Conservation (phyloP, 1,140 invertebrate species). For the Apis florea region DNA sequence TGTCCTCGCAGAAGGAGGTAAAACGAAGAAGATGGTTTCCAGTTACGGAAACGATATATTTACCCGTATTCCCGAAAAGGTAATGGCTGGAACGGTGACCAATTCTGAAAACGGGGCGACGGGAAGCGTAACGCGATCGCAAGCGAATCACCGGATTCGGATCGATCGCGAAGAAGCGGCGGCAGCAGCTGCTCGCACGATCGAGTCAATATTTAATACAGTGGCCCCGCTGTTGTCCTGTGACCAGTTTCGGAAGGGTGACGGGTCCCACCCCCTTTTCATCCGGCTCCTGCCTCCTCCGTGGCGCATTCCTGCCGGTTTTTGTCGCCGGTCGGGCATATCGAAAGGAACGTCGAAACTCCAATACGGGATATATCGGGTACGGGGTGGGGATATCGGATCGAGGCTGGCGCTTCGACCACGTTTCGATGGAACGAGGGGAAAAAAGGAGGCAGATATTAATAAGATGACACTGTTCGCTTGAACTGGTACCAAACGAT, state of each 20-base stretch:
- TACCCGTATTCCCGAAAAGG: conserved; percentile 11
- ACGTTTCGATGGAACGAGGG: conserved; percentile 17
- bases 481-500: conserved; percentile 39
- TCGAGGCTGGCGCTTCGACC: conserved; percentile 45
- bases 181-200: conserved; percentile 72
- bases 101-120: conserved; percentile 5
- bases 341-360: conserved; percentile 61
- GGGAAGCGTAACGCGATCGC: conserved; percentile 7
- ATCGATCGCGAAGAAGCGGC: conserved; percentile 66
- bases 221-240: conserved; percentile 64
- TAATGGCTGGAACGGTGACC: not conserved
- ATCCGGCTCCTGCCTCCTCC: conserved; percentile 39
- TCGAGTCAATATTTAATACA: conserved; percentile 76
- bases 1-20: no score
- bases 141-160: not conserved
- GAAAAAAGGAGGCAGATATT: conserved; percentile 63
- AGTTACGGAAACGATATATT: no score
- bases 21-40: no score
- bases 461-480: conserved; percentile 67
- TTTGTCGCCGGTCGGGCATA: conserved; percentile 68
- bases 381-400: conserved; percentile 8
- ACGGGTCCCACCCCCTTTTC: conserved; percentile 69
- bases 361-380: conserved; percentile 50
- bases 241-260: conserved; percentile 66
- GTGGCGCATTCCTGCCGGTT: conserved; percentile 72